These are phyloP conservation scores for Hippocampus abdominalis DNA, from an alignment of 2,113 vertebrate species.

Conservation along the genomic window DNA sequence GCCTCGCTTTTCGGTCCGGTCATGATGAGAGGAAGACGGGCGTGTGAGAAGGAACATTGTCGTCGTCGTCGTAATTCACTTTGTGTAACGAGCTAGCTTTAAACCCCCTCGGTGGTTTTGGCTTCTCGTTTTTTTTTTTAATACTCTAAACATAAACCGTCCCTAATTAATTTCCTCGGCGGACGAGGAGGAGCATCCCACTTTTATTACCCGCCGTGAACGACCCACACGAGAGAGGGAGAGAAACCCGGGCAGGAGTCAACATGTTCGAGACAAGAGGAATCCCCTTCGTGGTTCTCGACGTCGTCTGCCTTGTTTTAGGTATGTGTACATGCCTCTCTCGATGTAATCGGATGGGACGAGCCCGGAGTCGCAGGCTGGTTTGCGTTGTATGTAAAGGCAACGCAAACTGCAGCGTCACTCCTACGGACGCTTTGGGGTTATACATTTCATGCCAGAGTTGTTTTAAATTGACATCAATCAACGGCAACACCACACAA, in stretches of 20 bases:
- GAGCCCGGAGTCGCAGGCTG: background rate
- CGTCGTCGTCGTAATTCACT: background rate
- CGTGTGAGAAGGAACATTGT: background rate
- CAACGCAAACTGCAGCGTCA: background rate
- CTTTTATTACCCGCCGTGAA: constrained; percentile 38
- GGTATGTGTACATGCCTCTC: constrained; percentile 72
- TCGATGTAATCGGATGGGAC: constrained; percentile 19
- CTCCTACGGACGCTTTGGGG: background rate
- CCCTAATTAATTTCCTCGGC: background rate
- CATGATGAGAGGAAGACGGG: background rate
- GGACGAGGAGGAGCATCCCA: constrained; percentile 44
- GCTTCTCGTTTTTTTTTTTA: background rate
- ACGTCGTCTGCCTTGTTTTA: constrained; percentile 82
- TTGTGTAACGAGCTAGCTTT: background rate
- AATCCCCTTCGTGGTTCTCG: constrained; percentile 84
- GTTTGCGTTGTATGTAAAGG: constrained; percentile 11
- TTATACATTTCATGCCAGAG: too few species aligned
- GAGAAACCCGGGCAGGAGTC: constrained; percentile 18
- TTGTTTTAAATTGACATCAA: too few species aligned
- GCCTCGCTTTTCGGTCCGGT: background rate
- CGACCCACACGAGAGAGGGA: background rate
- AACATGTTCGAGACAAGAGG: constrained; percentile 88
- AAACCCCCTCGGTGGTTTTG: background rate
- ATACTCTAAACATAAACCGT: background rate
- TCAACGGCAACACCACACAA: too few species aligned